Evolutionary conservation across 2,113 vertebrate species (phyloP).

Genomic region (Pedionomus torquatus): DNA sequence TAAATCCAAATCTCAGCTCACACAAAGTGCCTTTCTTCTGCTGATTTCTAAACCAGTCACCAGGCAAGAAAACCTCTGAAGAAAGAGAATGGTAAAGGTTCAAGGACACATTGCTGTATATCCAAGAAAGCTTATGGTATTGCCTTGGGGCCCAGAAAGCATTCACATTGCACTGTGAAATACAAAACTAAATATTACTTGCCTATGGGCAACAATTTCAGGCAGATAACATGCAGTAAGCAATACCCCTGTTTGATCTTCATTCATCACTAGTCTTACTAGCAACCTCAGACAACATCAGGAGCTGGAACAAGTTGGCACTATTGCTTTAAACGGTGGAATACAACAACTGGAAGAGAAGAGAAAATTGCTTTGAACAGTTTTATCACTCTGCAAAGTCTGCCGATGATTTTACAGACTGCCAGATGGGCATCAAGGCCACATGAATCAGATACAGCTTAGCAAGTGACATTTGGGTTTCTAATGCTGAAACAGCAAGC

Average conservation of each 20-base stretch:
- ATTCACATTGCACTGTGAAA: background rate
- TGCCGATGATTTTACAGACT: slow-evolving; percentile 7
- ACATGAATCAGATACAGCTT: background rate
- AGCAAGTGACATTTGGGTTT: slow-evolving; percentile 19
- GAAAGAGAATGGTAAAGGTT: background rate
- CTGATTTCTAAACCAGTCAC: background rate
- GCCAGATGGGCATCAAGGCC: slow-evolving; percentile 17
- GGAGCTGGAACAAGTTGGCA: background rate
- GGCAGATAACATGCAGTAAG: background rate
- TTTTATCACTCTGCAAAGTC: background rate
- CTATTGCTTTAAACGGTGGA: background rate
- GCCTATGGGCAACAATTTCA: background rate
- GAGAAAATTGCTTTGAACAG: background rate
- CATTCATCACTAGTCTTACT: background rate
- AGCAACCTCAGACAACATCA: background rate
- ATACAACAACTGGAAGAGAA: background rate
- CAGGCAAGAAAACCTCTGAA: background rate
- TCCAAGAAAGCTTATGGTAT: background rate
- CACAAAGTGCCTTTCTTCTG: background rate
- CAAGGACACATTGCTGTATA: background rate
- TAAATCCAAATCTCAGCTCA: background rate
- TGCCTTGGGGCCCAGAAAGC: background rate
- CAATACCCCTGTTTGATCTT: background rate
- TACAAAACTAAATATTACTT: background rate
- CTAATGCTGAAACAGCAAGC: background rate